Evolutionary conservation across 1,140 invertebrate genomes (phyloP).

Genomic region (Limonius californicus): DNA sequence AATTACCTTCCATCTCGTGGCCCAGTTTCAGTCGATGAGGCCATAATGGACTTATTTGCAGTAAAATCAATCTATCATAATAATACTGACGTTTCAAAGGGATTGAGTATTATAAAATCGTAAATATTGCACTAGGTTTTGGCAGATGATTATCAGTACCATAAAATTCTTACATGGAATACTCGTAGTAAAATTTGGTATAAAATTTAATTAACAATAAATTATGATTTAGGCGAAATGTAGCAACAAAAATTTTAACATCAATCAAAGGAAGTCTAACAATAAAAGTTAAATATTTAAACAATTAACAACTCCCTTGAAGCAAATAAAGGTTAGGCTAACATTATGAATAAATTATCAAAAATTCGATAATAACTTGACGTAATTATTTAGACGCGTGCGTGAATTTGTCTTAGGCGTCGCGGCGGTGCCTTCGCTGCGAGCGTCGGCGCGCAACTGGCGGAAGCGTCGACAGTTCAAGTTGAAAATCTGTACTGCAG

Average conservation of each 20-base stretch:
- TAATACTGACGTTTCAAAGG: conserved; percentile 2
- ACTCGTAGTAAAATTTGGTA: background rate
- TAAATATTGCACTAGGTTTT: conserved; percentile 7
- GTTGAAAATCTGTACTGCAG: conserved; percentile 10
- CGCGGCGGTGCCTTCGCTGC: conserved; percentile 26
- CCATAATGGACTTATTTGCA: conserved; percentile 16
- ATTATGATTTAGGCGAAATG: background rate
- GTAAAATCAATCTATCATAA: background rate
- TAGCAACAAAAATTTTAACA: background rate
- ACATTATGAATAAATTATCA: conserved; percentile 10
- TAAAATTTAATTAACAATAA: background rate
- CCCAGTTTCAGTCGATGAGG: conserved; percentile 30
- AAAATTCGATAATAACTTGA: conserved; percentile 4
- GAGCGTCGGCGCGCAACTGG: conserved; percentile 34
- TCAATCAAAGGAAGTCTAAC: background rate
- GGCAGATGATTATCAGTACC: background rate
- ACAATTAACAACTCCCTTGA: background rate
- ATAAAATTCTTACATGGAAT: background rate
- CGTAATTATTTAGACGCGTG: conserved; percentile 7
- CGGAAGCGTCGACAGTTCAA: conserved; percentile 12
- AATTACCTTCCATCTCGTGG: conserved; percentile 34
- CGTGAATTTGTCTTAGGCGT: conserved; percentile 10
- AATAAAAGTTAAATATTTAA: conserved; percentile 8
- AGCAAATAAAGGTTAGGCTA: conserved; percentile 9
- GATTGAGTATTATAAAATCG: background rate